Percentiles rank a stretch among this genome's conserved stretches.
phyloP scores from a whole-genome alignment of 2,113 vertebrate genomes.

The Peromyscus polionotus region DNA sequence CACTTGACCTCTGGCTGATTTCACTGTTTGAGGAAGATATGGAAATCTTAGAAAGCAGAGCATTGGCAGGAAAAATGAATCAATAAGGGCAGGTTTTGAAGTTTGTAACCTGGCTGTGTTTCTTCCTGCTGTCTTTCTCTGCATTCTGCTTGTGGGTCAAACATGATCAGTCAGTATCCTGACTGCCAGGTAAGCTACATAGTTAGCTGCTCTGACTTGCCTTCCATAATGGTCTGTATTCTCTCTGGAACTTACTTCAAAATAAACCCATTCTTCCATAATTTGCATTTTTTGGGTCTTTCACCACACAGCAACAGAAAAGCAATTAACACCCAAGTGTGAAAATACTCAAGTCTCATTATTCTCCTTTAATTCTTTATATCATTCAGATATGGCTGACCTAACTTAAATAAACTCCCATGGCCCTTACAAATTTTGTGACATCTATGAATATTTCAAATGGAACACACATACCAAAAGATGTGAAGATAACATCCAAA shows the following conservation, averaged over 20 bases:
- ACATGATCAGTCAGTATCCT: not conserved
- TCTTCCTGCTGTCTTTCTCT: not conserved
- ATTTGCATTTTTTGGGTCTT: not conserved
- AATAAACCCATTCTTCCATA: not conserved
- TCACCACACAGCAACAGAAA: not conserved
- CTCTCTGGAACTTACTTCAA: not conserved
- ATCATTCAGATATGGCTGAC: not conserved
- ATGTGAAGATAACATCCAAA: not conserved
- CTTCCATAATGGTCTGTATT: too few species aligned
- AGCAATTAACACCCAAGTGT: not conserved
- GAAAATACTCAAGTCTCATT: not conserved
- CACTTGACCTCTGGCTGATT: not conserved
- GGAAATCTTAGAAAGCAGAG: not conserved
- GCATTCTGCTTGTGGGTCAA: not conserved
- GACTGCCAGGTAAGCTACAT: not conserved
- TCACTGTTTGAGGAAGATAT: not conserved
- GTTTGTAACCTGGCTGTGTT: too few species aligned
- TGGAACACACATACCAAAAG: not conserved
- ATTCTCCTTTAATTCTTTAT: not conserved
- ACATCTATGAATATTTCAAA: not conserved
- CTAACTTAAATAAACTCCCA: not conserved
- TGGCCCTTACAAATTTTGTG: not conserved
- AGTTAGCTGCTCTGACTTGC: not conserved
- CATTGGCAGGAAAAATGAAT: not conserved
- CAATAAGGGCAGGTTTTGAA: not conserved